Evolutionary conservation across 2,888 invertebrate genomes (phyloP).

Genomic region (Uloborus plumipes): DNA sequence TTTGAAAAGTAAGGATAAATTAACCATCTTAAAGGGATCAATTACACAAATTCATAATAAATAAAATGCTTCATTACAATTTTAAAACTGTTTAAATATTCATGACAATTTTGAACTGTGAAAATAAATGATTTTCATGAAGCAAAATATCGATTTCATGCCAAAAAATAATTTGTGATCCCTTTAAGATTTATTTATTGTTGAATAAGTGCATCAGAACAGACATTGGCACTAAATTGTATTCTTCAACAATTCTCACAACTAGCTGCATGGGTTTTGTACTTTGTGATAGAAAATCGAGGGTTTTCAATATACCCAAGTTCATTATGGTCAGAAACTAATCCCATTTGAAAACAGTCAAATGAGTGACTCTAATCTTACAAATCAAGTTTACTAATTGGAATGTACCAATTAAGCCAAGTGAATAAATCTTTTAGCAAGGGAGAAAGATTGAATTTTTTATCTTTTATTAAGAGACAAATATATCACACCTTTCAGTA

Average conservation of each 20-base stretch:
- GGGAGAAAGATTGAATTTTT: not conserved
- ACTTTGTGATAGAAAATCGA: slow-evolving; percentile 42
- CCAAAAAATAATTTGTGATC: slow-evolving; percentile 17
- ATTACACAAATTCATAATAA: not conserved
- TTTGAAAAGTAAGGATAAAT: not conserved
- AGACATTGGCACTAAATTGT: slow-evolving; percentile 37
- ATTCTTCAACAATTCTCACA: slow-evolving; percentile 29
- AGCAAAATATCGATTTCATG: not conserved
- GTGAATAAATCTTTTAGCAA: not conserved
- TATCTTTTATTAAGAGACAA: no score
- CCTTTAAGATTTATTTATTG: slow-evolving; percentile 37
- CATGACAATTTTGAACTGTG: not conserved
- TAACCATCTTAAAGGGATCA: slow-evolving; percentile 33
- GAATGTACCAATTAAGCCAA: slow-evolving; percentile 31
- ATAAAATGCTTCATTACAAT: not conserved
- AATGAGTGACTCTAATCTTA: slow-evolving; percentile 28
- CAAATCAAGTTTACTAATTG: slow-evolving; percentile 7
- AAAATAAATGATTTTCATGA: not conserved
- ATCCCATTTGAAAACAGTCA: slow-evolving; percentile 13
- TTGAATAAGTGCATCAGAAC: slow-evolving; percentile 32
- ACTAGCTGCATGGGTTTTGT: slow-evolving; percentile 40
- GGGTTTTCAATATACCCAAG: slow-evolving; percentile 25
- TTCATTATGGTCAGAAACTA: slow-evolving; percentile 14
- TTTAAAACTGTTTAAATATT: not conserved
- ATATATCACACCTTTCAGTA: no score